phyloP scores from a whole-genome alignment of 2,113 vertebrate species.

The Leptobrachium ailaonicum region DNA sequence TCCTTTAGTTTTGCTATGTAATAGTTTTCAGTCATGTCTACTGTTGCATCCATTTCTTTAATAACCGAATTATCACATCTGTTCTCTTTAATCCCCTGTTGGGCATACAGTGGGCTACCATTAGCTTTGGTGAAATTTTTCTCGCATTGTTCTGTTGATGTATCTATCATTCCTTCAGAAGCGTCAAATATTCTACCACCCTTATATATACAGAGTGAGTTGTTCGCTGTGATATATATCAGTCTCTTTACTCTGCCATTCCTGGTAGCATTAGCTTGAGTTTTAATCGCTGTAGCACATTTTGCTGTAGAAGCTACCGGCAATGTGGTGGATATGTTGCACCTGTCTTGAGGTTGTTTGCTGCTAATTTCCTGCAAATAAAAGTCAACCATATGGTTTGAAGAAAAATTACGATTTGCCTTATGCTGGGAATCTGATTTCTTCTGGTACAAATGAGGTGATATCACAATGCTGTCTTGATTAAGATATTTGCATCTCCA shows the following conservation, averaged over 20 bases:
- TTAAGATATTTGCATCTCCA: constrained; percentile 54
- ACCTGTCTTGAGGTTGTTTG: background rate
- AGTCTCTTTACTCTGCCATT: constrained; percentile 8
- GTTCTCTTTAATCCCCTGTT: constrained; percentile 2
- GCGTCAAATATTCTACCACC: background rate
- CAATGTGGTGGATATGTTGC: background rate
- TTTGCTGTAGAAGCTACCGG: background rate
- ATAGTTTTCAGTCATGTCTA: constrained; percentile 27
- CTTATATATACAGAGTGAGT: constrained; percentile 27
- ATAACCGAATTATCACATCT: constrained; percentile 20
- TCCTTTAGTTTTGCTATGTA: constrained; percentile 54
- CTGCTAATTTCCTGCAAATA: background rate
- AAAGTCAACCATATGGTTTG: background rate
- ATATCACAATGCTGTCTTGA: constrained; percentile 50
- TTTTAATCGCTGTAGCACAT: constrained; percentile 17
- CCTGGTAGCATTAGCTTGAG: background rate
- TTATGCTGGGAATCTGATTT: background rate
- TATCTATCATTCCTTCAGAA: constrained; percentile 13
- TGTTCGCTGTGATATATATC: background rate
- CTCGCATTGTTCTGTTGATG: background rate
- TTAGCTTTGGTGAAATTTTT: constrained; percentile 33
- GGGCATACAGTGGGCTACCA: background rate
- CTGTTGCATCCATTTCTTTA: background rate
- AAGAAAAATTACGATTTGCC: background rate
- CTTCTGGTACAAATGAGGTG: constrained; percentile 18